Conservation (phyloP, 2,888 invertebrate genomes). For the Lasioglossum lativentre region DNA sequence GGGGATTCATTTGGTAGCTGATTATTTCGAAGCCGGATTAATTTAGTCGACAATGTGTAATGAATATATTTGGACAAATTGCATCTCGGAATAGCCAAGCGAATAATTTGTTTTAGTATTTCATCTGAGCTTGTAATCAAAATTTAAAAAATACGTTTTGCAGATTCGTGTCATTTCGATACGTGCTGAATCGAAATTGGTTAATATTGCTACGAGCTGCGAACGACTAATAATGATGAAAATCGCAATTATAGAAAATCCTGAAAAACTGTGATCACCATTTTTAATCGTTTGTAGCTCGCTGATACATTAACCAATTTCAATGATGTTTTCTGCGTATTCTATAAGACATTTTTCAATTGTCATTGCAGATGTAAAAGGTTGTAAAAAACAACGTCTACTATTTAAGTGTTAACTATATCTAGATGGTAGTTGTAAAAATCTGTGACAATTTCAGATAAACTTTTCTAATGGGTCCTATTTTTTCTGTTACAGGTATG, state of each 20-base stretch:
- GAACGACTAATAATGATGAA: not conserved
- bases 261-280: not conserved
- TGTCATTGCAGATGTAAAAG: too few relatives aligned
- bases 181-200: not conserved
- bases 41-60: too few relatives aligned
- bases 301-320: too few relatives aligned
- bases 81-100: not conserved
- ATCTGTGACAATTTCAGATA: not conserved
- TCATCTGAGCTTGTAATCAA: not conserved
- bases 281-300: not conserved
- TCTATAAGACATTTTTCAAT: too few relatives aligned
- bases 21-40: too few relatives aligned
- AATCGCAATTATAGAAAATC: not conserved
- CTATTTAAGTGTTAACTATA: too few relatives aligned
- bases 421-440: not conserved
- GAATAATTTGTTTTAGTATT: not conserved
- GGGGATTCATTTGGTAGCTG: too few relatives aligned
- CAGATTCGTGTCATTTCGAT: not conserved
- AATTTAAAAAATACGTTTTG: not conserved
- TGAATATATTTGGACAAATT: not conserved
- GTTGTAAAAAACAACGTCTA: not conserved
- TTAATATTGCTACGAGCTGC: not conserved
- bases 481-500: not conserved
- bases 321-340: too few relatives aligned
- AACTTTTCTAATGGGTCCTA: not conserved